These are phyloP conservation scores for Stomorhina lunata DNA, from an alignment of 2,888 invertebrate species.

Conservation along the genomic window DNA sequence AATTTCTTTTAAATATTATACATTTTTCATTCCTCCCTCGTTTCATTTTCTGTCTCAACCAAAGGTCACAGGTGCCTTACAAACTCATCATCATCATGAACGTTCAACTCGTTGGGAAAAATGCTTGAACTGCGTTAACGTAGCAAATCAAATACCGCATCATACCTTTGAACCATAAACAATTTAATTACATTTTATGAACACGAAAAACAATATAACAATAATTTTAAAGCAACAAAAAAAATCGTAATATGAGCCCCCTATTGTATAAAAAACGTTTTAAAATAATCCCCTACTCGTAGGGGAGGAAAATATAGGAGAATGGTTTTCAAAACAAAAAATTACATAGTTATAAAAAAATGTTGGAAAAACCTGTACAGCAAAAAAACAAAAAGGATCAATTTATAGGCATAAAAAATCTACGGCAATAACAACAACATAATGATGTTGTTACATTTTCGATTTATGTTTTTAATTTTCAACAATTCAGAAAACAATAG, in stretches of 20 bases:
- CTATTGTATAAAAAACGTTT: not conserved
- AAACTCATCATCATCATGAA: constrained; percentile 9
- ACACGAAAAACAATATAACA: constrained; percentile 46
- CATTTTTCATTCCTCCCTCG: not conserved
- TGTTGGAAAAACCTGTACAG: not conserved
- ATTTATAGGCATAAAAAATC: constrained; percentile 42
- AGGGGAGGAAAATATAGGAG: not conserved
- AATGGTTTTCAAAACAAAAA: not conserved
- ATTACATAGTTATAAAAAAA: not conserved
- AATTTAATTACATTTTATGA: constrained; percentile 62
- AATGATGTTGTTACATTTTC: constrained; percentile 7
- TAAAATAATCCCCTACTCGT: too few species aligned
- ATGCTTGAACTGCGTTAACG: constrained; percentile 22
- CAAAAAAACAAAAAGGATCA: constrained; percentile 29
- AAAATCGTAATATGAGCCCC: not conserved
- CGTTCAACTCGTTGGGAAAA: not conserved
- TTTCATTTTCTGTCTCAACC: not conserved
- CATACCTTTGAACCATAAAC: constrained; percentile 61
- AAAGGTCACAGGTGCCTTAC: constrained; percentile 52
- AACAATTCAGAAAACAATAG: not conserved
- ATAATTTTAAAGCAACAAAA: too few species aligned
- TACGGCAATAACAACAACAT: constrained; percentile 41
- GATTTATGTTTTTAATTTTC: constrained; percentile 38
- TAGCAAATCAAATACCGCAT: constrained; percentile 54
- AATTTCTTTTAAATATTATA: too few species aligned